These are phyloP conservation scores for Idaea straminata DNA, from an alignment of 2,888 invertebrate species.

Conservation along the genomic window DNA sequence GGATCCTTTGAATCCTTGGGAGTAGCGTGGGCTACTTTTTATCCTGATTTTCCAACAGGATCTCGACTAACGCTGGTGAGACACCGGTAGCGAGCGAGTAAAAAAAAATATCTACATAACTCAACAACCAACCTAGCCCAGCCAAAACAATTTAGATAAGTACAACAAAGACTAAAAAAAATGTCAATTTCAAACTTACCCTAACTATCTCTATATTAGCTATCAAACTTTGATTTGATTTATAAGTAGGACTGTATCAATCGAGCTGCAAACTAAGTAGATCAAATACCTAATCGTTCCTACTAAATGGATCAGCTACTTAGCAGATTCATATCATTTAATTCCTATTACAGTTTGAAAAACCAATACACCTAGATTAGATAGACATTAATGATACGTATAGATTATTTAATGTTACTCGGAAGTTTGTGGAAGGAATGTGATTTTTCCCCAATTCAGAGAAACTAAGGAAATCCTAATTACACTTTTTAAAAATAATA, in stretches of 20 bases:
- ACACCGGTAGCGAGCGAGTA: too few species aligned
- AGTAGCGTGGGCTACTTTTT: too few species aligned
- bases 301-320: not conserved
- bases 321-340: not conserved
- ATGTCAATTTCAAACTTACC: too few species aligned
- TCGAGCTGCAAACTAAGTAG: not conserved
- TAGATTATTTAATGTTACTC: not conserved
- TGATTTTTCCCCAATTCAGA: not conserved
- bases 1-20: not conserved
- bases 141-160: too few species aligned
- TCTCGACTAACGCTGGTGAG: too few species aligned
- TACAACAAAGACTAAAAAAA: too few species aligned
- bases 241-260: not conserved
- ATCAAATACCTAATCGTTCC: not conserved
- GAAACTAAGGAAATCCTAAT: not conserved
- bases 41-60: too few species aligned
- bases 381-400: not conserved
- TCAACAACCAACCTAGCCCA: too few species aligned
- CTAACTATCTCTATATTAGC: too few species aligned
- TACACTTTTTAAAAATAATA: not conserved
- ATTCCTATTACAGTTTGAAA: not conserved
- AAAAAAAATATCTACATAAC: too few species aligned
- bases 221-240: too few species aligned
- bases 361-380: not conserved
- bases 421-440: not conserved